A percentile compares a stretch with the other conserved stretches of the same genome.
Conservation (phyloP, 2,888 invertebrate genomes). For the Drosophila siamana region DNA sequence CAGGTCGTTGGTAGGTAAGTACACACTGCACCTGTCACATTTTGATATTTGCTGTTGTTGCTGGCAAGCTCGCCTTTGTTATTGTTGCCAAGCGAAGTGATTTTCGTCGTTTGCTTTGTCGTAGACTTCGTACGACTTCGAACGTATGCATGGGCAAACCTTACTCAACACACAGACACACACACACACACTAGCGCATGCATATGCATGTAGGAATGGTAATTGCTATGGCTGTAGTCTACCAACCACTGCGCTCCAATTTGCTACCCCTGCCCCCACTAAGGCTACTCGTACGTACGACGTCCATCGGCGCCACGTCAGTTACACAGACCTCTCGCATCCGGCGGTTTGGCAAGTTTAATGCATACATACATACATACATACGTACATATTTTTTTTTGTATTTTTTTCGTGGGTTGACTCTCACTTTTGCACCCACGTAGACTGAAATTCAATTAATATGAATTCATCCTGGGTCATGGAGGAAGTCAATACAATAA, state of each 20-base stretch:
- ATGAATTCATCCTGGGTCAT: conserved; percentile 41
- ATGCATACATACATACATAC: no score
- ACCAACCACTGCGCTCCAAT: conserved; percentile 36
- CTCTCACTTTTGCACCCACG: conserved; percentile 61
- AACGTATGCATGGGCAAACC: conserved; percentile 20
- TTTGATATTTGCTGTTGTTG: conserved; percentile 26
- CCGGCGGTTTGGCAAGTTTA: conserved; percentile 37
- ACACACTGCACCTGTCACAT: conserved; percentile 24
- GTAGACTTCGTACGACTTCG: conserved; percentile 18
- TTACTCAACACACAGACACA: conserved; percentile 34
- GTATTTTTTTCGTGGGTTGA: conserved; percentile 28
- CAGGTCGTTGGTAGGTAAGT: conserved; percentile 52
- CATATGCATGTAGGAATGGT: conserved; percentile 20
- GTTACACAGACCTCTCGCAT: conserved; percentile 20
- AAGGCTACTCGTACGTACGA: conserved; percentile 43
- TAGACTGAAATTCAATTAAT: conserved; percentile 43
- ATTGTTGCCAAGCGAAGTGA: conserved; percentile 60
- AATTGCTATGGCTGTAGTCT: conserved; percentile 27
- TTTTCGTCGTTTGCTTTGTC: conserved; percentile 35
- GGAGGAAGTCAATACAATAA: background rate
- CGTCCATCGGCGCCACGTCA: conserved; percentile 25
- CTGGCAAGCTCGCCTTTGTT: conserved; percentile 22
- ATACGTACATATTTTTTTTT: conserved; percentile 4
- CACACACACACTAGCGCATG: background rate
- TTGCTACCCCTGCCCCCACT: conserved; percentile 53